These are phyloP conservation scores for Drosophila lacicola DNA, from an alignment of 2,888 invertebrate genomes.

Conservation along the genomic window DNA sequence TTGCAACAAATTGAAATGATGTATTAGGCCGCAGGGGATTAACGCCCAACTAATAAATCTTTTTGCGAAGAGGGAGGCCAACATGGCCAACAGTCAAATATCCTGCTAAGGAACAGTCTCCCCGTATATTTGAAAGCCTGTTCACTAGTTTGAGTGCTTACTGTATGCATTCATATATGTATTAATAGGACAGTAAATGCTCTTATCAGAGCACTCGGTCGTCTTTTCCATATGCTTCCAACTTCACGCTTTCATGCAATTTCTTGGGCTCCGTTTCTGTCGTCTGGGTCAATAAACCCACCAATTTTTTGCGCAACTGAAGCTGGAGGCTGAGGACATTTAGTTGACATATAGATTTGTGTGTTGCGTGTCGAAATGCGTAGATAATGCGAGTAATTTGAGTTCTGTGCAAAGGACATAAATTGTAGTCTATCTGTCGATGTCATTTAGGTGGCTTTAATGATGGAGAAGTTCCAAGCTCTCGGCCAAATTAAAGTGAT, in stretches of 20 bases:
- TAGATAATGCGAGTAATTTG: slow-evolving; percentile 76
- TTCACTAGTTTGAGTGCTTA: slow-evolving; percentile 9
- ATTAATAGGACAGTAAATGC: slow-evolving; percentile 66
- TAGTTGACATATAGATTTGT: slow-evolving; percentile 73
- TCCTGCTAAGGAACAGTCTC: slow-evolving; percentile 14
- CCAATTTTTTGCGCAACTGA: slow-evolving; percentile 16
- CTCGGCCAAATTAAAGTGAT: neutral
- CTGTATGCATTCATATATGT: slow-evolving; percentile 55
- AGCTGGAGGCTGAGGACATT: slow-evolving; percentile 21
- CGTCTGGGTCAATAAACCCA: slow-evolving; percentile 67
- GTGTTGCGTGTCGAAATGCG: slow-evolving; percentile 59
- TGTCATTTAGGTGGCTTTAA: slow-evolving; percentile 35
- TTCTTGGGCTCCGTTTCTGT: slow-evolving; percentile 31
- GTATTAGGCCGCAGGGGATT: slow-evolving; percentile 81
- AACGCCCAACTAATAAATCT: slow-evolving; percentile 82
- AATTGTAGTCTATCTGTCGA: slow-evolving; percentile 52
- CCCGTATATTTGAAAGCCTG: neutral
- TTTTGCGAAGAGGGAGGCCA: slow-evolving; percentile 38
- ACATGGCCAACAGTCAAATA: slow-evolving; percentile 34
- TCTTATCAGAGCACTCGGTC: slow-evolving; percentile 42
- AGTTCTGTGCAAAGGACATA: slow-evolving; percentile 53
- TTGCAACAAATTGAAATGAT: slow-evolving; percentile 82
- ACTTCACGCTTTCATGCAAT: slow-evolving; percentile 77
- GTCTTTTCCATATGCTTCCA: slow-evolving; percentile 64
- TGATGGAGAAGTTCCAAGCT: slow-evolving; percentile 1